Conservation (phyloP, 1,140 invertebrate species). For the Saccostrea echinata region DNA sequence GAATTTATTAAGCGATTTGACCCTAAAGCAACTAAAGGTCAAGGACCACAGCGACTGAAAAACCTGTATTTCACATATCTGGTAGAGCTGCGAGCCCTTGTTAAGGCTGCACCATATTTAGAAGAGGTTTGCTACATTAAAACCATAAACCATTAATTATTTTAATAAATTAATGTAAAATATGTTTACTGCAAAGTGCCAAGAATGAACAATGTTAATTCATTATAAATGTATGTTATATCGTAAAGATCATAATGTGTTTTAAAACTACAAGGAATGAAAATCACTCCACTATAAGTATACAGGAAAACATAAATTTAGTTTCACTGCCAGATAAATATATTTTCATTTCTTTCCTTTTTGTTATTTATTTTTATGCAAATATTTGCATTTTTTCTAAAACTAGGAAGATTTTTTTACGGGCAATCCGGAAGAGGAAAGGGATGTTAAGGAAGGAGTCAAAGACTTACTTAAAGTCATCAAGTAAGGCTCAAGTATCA, state of each 20-base stretch:
- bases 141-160: too few species aligned
- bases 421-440: constrained; percentile 92
- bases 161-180: too few species aligned
- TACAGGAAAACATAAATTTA: too few species aligned
- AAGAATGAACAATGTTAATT: too few species aligned
- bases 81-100: constrained; percentile 92
- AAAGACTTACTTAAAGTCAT: constrained; percentile 87
- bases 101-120: constrained; percentile 96
- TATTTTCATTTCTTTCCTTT: too few species aligned
- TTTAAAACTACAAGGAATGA: too few species aligned
- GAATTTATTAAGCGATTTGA: constrained; percentile 95
- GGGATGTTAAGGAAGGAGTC: constrained; percentile 91
- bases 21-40: constrained; percentile 90
- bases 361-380: constrained; percentile 45
- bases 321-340: too few species aligned
- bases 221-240: too few species aligned
- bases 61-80: constrained; percentile 99
- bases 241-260: too few species aligned
- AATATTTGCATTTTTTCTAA: constrained; percentile 54
- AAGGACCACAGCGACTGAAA: constrained; percentile 95
- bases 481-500: constrained; percentile 66
- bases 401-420: constrained; percentile 92
- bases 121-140: constrained; percentile 78
- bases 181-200: too few species aligned
- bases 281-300: too few species aligned